Percentiles rank a stretch among this genome's conserved stretches.
These are phyloP conservation scores for Pollenia angustigena DNA, from an alignment of 2,888 invertebrate species.

Conservation along the genomic window DNA sequence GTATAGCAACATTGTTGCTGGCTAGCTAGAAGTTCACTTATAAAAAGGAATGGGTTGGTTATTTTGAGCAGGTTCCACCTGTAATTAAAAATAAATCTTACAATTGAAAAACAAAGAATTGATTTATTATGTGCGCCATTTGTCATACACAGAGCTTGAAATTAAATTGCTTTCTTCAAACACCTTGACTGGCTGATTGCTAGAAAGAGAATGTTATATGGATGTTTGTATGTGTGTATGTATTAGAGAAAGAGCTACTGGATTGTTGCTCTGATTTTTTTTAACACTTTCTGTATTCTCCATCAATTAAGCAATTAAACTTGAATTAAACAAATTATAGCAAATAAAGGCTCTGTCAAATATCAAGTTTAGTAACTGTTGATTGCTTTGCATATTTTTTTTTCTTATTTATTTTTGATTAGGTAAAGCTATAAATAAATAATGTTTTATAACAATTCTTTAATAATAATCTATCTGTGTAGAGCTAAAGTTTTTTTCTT, in stretches of 20 bases:
- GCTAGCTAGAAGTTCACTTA: background rate
- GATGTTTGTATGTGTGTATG: no score
- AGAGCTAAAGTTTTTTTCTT: no score
- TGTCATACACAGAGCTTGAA: slow-evolving; percentile 54
- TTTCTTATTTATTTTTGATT: background rate
- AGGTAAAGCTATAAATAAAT: no score
- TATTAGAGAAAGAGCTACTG: no score
- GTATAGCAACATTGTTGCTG: slow-evolving; percentile 51
- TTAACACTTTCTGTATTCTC: slow-evolving; percentile 8
- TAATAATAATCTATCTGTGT: no score
- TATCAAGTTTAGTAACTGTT: background rate
- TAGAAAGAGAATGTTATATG: background rate
- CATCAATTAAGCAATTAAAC: slow-evolving; percentile 9
- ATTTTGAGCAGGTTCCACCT: slow-evolving; percentile 27
- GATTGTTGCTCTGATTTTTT: no score
- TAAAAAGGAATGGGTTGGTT: background rate
- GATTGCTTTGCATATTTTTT: background rate
- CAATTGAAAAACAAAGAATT: slow-evolving; percentile 42
- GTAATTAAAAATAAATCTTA: slow-evolving; percentile 66
- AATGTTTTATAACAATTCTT: no score
- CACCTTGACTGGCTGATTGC: slow-evolving; percentile 27
- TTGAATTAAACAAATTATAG: background rate
- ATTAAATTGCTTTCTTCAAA: slow-evolving; percentile 47
- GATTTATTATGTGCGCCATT: slow-evolving; percentile 65
- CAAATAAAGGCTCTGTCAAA: slow-evolving; percentile 2